Percentiles rank a stretch among this genome's conserved stretches.
Conservation (phyloP, 2,797 vertebrate genomes). For the Enoplosus armatus region DNA sequence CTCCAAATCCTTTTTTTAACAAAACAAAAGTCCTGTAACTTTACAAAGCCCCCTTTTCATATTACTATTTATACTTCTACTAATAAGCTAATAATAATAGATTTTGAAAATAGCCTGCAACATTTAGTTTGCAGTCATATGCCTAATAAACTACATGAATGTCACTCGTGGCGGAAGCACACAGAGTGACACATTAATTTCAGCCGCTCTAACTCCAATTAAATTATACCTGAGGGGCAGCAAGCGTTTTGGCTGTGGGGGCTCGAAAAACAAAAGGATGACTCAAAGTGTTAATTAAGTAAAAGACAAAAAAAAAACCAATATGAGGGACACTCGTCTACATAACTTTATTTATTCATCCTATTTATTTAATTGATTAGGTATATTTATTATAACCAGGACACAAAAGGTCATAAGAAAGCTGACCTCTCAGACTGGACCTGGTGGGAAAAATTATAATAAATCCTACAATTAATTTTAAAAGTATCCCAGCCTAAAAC, state of each 20-base stretch:
- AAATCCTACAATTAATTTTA: background rate
- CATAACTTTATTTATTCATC: background rate
- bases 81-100: background rate
- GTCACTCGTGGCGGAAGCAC: conserved; percentile 20
- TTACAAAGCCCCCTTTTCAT: background rate
- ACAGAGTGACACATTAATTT: conserved; percentile 54
- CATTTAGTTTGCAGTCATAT: conserved; percentile 29
- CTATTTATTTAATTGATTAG: background rate
- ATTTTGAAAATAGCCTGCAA: background rate
- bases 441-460: background rate
- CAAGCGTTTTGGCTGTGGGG: conserved; percentile 10
- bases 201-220: conserved; percentile 46
- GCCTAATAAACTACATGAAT: conserved; percentile 7
- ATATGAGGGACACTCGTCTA: background rate
- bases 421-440: conserved; percentile 4
- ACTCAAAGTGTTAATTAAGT: conserved; percentile 57
- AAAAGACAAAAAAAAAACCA: conserved; percentile 8
- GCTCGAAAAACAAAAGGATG: conserved; percentile 30
- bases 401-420: conserved; percentile 10
- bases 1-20: conserved; percentile 21
- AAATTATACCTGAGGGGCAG: conserved; percentile 46
- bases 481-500: background rate
- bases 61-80: background rate
- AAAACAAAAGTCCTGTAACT: conserved; percentile 21
- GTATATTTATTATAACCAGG: background rate